Conservation (phyloP, 2,113 vertebrate species). For the Myiopsitta monachus region DNA sequence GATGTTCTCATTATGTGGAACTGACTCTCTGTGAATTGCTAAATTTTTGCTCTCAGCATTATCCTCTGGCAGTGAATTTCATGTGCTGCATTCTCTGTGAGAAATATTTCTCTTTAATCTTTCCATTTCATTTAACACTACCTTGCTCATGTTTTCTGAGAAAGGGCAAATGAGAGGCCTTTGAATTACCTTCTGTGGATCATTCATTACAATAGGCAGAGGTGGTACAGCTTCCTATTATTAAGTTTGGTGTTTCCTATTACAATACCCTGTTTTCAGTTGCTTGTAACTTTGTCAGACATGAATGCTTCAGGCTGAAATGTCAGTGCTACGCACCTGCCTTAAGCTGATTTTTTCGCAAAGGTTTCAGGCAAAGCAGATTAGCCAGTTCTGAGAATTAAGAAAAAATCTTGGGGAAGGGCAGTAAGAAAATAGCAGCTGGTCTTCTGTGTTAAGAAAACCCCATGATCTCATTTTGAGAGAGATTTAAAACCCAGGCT, state of each 20-base stretch:
- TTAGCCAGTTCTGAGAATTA: neutral
- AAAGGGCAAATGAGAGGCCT: neutral
- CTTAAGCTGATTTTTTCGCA: neutral
- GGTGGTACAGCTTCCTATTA: neutral
- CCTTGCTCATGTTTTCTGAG: neutral
- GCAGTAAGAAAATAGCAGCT: neutral
- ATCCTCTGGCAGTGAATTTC: neutral
- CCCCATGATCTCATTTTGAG: neutral
- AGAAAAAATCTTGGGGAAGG: neutral
- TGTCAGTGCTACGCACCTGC: neutral
- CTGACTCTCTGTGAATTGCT: neutral
- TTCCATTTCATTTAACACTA: neutral
- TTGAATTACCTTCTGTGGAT: neutral
- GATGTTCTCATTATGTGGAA: neutral
- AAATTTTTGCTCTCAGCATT: neutral
- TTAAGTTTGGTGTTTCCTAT: constrained; percentile 22
- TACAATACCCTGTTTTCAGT: neutral
- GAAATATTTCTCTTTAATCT: constrained; percentile 21
- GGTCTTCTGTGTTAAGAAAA: neutral
- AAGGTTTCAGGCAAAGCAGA: neutral
- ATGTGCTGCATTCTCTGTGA: neutral
- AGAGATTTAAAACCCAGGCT: neutral
- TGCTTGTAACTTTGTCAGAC: constrained; percentile 6
- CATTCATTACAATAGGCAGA: neutral
- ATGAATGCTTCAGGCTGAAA: neutral